Evolutionary conservation across 2,888 invertebrate species (phyloP).

Genomic region (Mesopsocus fuscifrons): DNA sequence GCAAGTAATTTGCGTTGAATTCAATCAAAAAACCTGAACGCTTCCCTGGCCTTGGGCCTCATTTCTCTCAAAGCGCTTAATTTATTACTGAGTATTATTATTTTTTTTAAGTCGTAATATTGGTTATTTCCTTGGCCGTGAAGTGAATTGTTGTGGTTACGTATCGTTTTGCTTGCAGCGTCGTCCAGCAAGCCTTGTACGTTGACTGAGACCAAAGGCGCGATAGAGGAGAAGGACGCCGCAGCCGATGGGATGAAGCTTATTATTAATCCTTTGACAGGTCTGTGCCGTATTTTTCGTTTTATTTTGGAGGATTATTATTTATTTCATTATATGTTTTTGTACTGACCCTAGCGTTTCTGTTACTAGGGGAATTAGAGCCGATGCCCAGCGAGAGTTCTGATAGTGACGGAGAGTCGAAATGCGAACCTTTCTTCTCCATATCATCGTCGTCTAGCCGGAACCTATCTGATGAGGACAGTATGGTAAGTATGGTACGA

Average conservation of each 20-base stretch:
- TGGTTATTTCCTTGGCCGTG: no score
- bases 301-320: background rate
- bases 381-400: constrained; percentile 50
- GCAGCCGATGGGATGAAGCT: constrained; percentile 4
- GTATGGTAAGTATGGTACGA: constrained; percentile 25
- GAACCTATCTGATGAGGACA: constrained; percentile 38
- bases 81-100: no score
- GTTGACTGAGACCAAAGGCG: constrained; percentile 46
- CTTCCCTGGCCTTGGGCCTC: no score
- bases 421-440: constrained; percentile 26
- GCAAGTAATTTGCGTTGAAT: no score
- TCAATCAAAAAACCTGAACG: no score
- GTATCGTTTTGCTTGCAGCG: constrained; percentile 4
- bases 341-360: background rate
- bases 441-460: constrained; percentile 31
- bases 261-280: constrained; percentile 73
- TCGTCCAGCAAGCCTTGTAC: constrained; percentile 18
- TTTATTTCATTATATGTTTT: background rate
- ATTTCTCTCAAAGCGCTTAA: no score
- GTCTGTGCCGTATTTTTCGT: constrained; percentile 21
- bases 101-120: no score
- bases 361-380: constrained; percentile 40
- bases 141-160: no score
- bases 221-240: background rate
- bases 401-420: constrained; percentile 32